Conservation (phyloP, 2,888 invertebrate species). For the Calliscelio sp. region DNA sequence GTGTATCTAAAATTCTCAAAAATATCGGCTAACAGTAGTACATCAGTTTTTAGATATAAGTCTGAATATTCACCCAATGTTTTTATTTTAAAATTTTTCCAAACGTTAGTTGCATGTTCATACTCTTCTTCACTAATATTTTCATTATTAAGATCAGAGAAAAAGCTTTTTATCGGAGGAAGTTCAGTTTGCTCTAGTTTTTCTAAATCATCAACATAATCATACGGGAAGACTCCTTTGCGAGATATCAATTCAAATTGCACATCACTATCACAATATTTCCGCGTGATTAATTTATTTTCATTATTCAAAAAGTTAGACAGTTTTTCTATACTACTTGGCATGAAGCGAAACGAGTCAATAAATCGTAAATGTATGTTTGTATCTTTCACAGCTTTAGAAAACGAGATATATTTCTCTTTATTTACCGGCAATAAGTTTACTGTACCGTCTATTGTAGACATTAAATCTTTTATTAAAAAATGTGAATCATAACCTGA, state of each 20-base stretch:
- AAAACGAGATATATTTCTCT: conserved; percentile 79
- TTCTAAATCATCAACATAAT: conserved; percentile 38
- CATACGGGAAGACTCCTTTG: conserved; percentile 69
- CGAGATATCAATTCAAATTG: conserved; percentile 34
- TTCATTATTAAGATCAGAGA: conserved; percentile 32
- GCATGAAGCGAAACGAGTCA: conserved; percentile 60
- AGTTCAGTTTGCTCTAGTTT: conserved; percentile 23
- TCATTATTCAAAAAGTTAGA: conserved; percentile 26
- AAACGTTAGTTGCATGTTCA: conserved; percentile 10
- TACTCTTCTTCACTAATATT: conserved; percentile 30
- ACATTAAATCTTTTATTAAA: conserved; percentile 75
- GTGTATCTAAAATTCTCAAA: conserved; percentile 38
- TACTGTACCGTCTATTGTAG: conserved; percentile 65
- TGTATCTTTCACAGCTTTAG: conserved; percentile 29
- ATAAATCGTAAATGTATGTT: conserved; percentile 54
- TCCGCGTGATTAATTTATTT: conserved; percentile 24
- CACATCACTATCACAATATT: conserved; percentile 18
- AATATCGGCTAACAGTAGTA: conserved; percentile 14
- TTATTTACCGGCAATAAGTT: conserved; percentile 79
- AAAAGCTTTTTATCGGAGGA: conserved; percentile 21
- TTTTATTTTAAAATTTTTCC: conserved; percentile 12
- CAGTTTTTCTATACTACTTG: conserved; percentile 50
- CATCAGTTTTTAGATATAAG: conserved; percentile 28
- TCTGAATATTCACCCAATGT: conserved; percentile 19
- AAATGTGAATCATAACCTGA: conserved; percentile 73